Conservation (phyloP, 2,888 invertebrate genomes). For the Leptothorax acervorum region DNA sequence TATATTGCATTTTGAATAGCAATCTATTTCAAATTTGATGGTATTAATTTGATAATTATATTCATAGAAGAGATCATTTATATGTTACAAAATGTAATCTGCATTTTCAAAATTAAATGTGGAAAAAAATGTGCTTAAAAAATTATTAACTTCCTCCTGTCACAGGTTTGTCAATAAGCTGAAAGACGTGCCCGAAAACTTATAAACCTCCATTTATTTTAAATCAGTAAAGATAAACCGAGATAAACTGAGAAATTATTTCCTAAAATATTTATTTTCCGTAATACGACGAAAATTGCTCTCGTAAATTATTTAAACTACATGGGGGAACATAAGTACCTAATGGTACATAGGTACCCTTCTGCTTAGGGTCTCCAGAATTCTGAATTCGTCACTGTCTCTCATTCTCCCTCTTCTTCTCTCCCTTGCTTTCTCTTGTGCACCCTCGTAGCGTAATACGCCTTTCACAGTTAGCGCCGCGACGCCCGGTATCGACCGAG, state of each 20-base stretch:
- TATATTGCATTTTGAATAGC: neutral
- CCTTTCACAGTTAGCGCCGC: slow-evolving; percentile 77
- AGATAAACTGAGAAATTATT: neutral
- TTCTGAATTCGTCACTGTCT: slow-evolving; percentile 44
- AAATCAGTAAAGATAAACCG: neutral
- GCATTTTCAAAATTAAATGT: neutral
- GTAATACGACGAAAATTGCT: slow-evolving; percentile 5
- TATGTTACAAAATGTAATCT: slow-evolving; percentile 1
- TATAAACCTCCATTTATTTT: neutral
- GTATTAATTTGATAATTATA: neutral
- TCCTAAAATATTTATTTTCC: neutral
- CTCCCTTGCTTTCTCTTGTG: slow-evolving; percentile 56
- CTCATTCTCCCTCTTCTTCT: slow-evolving; percentile 23
- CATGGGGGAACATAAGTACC: too few species aligned
- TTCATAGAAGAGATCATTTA: neutral
- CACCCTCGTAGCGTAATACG: slow-evolving; percentile 66
- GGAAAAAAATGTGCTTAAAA: neutral
- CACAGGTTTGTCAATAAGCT: neutral
- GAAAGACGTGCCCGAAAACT: neutral
- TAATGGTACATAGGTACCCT: too few species aligned
- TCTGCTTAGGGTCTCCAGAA: slow-evolving; percentile 17
- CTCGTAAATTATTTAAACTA: slow-evolving; percentile 22
- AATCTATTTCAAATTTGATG: neutral
- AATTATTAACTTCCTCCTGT: neutral
- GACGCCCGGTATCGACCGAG: slow-evolving; percentile 78